These are phyloP conservation scores for Poecile atricapillus DNA, from an alignment of 2,113 vertebrate species.

Conservation along the genomic window DNA sequence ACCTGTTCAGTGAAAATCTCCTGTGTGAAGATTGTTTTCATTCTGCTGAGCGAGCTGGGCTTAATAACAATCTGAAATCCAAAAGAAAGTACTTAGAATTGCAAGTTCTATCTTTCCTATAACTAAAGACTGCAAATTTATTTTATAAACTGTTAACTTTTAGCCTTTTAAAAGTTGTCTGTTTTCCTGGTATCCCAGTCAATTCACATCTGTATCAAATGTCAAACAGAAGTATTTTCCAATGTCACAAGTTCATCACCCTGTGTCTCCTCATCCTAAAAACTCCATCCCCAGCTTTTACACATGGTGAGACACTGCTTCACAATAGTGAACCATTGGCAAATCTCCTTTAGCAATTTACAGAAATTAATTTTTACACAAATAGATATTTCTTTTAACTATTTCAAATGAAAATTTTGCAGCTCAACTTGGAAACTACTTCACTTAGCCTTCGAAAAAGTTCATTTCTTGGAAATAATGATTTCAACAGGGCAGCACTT, in stretches of 20 bases:
- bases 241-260: background rate
- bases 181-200: background rate
- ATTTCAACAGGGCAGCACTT: background rate
- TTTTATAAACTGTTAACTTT: background rate
- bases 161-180: background rate
- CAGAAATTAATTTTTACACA: background rate
- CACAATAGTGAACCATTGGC: fast-evolving
- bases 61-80: conserved; percentile 93
- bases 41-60: conserved; percentile 94
- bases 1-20: conserved; percentile 99
- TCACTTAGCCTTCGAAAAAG: background rate
- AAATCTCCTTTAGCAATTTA: background rate
- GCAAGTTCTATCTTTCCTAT: background rate
- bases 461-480: background rate
- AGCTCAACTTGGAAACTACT: background rate
- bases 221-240: background rate
- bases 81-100: background rate
- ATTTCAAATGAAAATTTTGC: background rate
- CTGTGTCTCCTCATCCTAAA: background rate
- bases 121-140: background rate
- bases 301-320: background rate
- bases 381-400: background rate
- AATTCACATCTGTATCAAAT: background rate
- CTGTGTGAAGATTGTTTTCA: conserved; percentile 99
- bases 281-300: background rate